Conservation (phyloP, 2,888 invertebrate species). For the Parapristionchus giblindavisi region DNA sequence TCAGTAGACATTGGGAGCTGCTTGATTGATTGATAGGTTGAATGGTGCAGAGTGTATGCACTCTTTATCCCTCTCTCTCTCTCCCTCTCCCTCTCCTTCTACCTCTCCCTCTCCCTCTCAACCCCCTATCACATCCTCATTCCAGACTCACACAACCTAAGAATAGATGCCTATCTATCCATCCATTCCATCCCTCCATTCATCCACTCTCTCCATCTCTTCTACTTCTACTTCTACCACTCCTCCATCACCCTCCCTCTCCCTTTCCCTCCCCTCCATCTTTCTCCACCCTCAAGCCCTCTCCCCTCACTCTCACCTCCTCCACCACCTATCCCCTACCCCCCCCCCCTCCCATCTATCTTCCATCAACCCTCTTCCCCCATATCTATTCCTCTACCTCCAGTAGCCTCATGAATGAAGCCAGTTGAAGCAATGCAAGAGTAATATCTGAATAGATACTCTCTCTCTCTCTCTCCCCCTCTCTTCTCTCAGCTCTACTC, state of each 20-base stretch:
- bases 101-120: constrained; percentile 1
- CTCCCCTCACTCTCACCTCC: background rate
- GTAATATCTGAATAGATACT: too few relatives aligned
- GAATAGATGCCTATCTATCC: background rate
- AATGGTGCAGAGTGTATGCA: too few relatives aligned
- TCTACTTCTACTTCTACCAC: background rate
- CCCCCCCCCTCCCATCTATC: constrained; percentile 5
- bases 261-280: background rate
- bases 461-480: too few relatives aligned
- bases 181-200: background rate
- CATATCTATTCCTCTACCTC: too few relatives aligned
- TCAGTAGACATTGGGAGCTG: too few relatives aligned
- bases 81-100: constrained; percentile 2
- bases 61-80: too few relatives aligned
- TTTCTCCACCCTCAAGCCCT: background rate
- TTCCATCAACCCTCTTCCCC: too few relatives aligned
- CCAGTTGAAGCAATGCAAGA: too few relatives aligned
- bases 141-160: background rate
- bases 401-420: too few relatives aligned
- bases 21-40: too few relatives aligned
- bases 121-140: background rate
- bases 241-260: background rate
- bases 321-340: background rate
- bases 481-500: too few relatives aligned
- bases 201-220: background rate